Base-by-base conservation (phyloP, 2,888 invertebrate genomes). In the Itoplectis maculator region DNA sequence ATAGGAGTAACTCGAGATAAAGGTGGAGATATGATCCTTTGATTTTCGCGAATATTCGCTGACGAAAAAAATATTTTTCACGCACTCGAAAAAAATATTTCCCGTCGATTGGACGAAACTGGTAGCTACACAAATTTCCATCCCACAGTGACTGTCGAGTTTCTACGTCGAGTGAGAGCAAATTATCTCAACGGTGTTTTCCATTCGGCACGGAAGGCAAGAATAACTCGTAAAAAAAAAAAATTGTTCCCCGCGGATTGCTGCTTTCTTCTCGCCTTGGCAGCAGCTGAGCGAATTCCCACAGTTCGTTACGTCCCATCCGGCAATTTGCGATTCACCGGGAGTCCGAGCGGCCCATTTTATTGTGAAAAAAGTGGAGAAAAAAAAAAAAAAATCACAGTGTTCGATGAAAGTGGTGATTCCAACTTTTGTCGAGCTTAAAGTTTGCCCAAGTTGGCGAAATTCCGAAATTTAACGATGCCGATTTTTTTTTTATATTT, bases 11-110 rank as follows among this genome's bases (percentile, higher is more conserved):
- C 54, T 59, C 13, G 61, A 54, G 49, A 68, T 42, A 69, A 77
- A 35, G 63, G 59, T 45, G 76, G 72, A 76, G 77, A 81, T 66
- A 20, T 15, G 70, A 80, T 66, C 49, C 15, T 70, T 75, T 29
- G 54, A 69, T 75, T 63, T 63, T 20, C 15, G 13, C 15, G 9
- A 23, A 23, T 63, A n/a, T n/a, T n/a, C n/a, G n/a, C n/a, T n/a
- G n/a, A n/a, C n/a, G n/a, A n/a, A n/a, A n/a, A n/a, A n/a, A n/a
- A 3, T 18, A 15, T 49, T 49, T 18, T 2, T 0, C 6, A n/a
- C 1, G 5, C 4, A 3, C 23, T 23, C n/a, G 54, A 23, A 11
- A 54, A 20, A 11, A 54, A 7, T 54, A 35, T n/a, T 29, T 35
- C n/a, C 6, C n/a, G 7, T 35, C 29, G n/a, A 1, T 0, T 35